Evolutionary conservation across 2,797 vertebrate genomes (phyloP), one percentile per base, ranked within the genome.

Genomic region (Sebastes melanostomus): DNA sequence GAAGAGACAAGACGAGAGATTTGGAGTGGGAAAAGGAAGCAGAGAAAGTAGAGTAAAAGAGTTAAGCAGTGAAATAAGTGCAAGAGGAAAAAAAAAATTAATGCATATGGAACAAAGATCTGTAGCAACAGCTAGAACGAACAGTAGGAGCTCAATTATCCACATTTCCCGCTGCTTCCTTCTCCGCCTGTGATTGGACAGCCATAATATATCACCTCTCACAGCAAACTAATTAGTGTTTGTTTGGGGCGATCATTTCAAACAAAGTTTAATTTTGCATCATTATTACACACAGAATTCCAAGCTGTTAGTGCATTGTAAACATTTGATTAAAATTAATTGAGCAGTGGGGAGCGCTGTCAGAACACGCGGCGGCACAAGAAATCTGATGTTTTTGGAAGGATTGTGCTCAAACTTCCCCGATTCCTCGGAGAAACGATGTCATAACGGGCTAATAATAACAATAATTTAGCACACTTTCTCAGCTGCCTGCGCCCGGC

Each of bases 271-370:
- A 61, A 91, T 86, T 92, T 83, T 77, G 75, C 75, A 75, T 90
- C 82, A 85, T 90, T 83, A 90, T 88, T 79, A 80, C 80, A 65
- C 81, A 34, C 79, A 80, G 65, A 89, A 71, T 78, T 87, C 86
- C 78, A 87, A 86, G 92, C 90, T 91, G 90, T 92, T 93, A 78
- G 88, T 66, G 81, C 73, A 90, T 80, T 81, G 90, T 91, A 94
- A 95, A 94, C 89, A 93, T 93, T 92, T 92, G 91, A 94, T 93
- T 92, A 91, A 62, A 92, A 91, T 91, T 86, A 91, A 94, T 90
- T 86, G 89, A 88, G 90, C 90, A 63, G 84, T 70, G 69, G 86
- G 90, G 81, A 86, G 80, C 16, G 54, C 69, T 84, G 91, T 90
- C 90, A 75, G 86, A 87, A 81, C 81, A 83, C 50, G 56, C 54